Evolutionary conservation across 2,113 vertebrate species (phyloP), one percentile per base, ranked within the genome.

Genomic region (Morone saxatilis): DNA sequence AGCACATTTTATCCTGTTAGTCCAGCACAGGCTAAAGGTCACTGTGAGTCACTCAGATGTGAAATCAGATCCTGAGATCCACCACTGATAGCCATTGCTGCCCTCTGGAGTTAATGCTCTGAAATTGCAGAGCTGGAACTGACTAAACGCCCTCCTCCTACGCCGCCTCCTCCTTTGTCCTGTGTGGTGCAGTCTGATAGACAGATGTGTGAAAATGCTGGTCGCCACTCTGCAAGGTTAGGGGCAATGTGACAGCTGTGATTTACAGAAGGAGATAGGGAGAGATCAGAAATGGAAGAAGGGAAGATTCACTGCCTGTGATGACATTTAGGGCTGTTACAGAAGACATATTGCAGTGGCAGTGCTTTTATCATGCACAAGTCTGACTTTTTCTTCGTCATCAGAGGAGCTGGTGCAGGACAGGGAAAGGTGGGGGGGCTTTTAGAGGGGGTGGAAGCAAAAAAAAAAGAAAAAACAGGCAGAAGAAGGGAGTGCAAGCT

Each of bases 101-200:
- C 92, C 88, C 91, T 61, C 92, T 95, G 88, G 63, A 73, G 89
- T 79, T 56, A 1, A 36, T 0, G 31, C 25, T 60, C 9, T 9
- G 62, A 38, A 86, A 89, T 6, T 89, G 74, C 83, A 79, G n/a
- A 2, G 22, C 59, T 67, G 48, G 54, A 79, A 78, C 78, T 38
- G 80, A 65, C 48, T 59, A 75, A 56, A 51, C 43, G 22, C 85
- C 80, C 77, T 74, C 71, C 76, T 71, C 48, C 79, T 51, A 6
- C 71, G 4, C 19, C 53, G 53, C 67, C 79, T 70, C 78, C 83
- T 82, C 60, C 67, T 91, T 85, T 89, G 83, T 92, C 77, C 84
- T 74, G 73, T 68, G 80, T 92, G 92, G 80, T 93, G 92, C 91
- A 90, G 87, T 92, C 85, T 93, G 85, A 92, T 54, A 67, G 86